A percentile compares a stretch with the other conserved stretches of the same genome.
Evolutionary conservation across 2,888 invertebrate species (phyloP).

Genomic region (Carabus problematicus): DNA sequence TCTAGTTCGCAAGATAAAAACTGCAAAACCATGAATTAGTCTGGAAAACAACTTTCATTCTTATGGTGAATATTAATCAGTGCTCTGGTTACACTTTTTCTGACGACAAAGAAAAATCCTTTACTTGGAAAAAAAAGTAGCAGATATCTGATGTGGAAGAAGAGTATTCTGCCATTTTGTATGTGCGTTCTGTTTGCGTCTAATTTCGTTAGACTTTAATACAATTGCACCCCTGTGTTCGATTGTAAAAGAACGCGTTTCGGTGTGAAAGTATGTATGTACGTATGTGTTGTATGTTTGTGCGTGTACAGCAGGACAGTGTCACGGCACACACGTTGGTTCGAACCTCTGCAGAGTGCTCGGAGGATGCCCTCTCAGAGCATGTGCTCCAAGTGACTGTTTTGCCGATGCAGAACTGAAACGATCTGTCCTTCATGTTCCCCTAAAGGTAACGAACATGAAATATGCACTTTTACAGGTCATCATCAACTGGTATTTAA

Average conservation of each 20-base stretch:
- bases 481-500: background rate
- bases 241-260: slow-evolving; percentile 14
- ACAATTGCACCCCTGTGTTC: slow-evolving; percentile 19
- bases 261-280: background rate
- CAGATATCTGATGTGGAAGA: too few relatives aligned
- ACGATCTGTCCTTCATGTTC: slow-evolving; percentile 31
- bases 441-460: slow-evolving; percentile 15
- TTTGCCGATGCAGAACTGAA: slow-evolving; percentile 26
- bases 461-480: too few relatives aligned
- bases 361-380: slow-evolving; percentile 30
- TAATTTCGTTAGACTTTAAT: background rate
- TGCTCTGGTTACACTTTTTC: too few relatives aligned
- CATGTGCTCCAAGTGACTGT: slow-evolving; percentile 38
- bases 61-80: too few relatives aligned
- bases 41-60: too few relatives aligned
- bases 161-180: background rate
- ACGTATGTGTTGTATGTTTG: background rate
- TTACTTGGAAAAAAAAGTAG: too few relatives aligned
- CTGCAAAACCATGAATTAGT: too few relatives aligned
- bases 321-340: slow-evolving; percentile 26
- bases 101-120: too few relatives aligned
- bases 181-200: background rate
- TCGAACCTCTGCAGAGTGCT: slow-evolving; percentile 30
- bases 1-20: too few relatives aligned
- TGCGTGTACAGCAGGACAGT: background rate